Evolutionary conservation across 2,797 vertebrate species (phyloP).

Genomic region (Mormyrus hasselquistii): DNA sequence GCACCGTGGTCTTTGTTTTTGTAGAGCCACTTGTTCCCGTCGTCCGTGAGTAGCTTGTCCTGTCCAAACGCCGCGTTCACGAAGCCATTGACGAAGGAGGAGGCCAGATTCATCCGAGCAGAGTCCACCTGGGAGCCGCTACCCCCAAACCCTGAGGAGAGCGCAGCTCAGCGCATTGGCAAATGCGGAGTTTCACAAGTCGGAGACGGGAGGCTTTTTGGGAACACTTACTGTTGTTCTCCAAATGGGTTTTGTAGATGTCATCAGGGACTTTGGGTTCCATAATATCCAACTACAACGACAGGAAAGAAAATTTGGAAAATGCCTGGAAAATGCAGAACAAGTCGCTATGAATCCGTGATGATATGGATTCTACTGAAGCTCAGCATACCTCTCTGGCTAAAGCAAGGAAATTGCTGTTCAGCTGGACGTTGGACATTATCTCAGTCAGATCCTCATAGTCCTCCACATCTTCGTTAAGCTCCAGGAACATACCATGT

Average conservation of each 20-base stretch:
- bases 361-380: neutral
- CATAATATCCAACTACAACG: conserved; percentile 89
- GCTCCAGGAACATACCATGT: conserved; percentile 92
- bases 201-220: neutral
- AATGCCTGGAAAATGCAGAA: neutral
- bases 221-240: conserved; percentile 86
- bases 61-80: conserved; percentile 97
- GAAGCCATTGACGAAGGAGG: conserved; percentile 97
- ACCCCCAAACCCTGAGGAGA: conserved; percentile 79
- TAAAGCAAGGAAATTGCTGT: conserved; percentile 93
- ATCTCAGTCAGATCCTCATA: conserved; percentile 97
- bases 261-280: conserved; percentile 98
- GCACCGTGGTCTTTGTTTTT: conserved; percentile 98
- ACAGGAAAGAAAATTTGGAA: neutral
- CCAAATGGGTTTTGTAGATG: conserved; percentile 98
- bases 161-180: neutral
- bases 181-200: neutral
- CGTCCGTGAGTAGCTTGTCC: conserved; percentile 94
- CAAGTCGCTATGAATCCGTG: neutral
- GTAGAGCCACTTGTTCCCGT: conserved; percentile 98
- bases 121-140: conserved; percentile 97
- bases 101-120: conserved; percentile 95
- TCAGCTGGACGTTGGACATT: conserved; percentile 98
- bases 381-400: conserved; percentile 79
- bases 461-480: conserved; percentile 95